Evolutionary conservation across 2,888 invertebrate species (phyloP), one percentile per base, ranked within the genome.

Genomic region (Cordilura impudica): DNA sequence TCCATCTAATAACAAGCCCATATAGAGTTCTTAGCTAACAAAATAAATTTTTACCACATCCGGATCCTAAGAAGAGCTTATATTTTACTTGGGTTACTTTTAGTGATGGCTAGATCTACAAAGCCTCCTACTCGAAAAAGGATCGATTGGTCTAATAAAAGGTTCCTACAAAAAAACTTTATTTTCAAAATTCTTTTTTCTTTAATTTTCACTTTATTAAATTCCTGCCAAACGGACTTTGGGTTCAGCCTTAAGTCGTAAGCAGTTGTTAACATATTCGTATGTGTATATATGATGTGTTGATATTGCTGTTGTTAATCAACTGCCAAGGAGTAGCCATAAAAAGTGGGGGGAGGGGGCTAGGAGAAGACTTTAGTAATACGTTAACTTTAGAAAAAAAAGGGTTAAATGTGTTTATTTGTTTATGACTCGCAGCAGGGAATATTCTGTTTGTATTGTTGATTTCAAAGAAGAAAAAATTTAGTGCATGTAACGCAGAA

Each of bases 401-500:
- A 75, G 82, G 81, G 79, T 82, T 81, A 81, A 83, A 81, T 78
- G 83, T 83, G 82, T 83, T 83, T 83, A 83, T 83, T 83, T 83
- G 81, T 82, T 83, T 81, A 81, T 78, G 61, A 69, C 71, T 75
- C 78, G 66, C 79, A 81, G 81, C 81, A 73, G 82, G 82, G 43
- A 49, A 63, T 43, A 43, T 26, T 43, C 35, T 56, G 39, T 21
- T 8, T 49, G 8, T 61, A 2, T n/a, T 12, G 16, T 35, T 45
- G 63, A 60, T 35, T 70, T 63, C 0, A 31, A n/a, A 23, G 23
- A 16, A 16, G 19, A 35, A 58, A 58, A 39, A 39, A 8, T 31
- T 7, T 35, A 26, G 26, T 29, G 16, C 19, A 49, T 31, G 53
- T 54, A 39, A 29, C 16, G 31, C 16, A 58, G 39, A 7, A 75